Base-by-base conservation (phyloP, 2,797 vertebrate genomes). In the Limosa lapponica region DNA sequence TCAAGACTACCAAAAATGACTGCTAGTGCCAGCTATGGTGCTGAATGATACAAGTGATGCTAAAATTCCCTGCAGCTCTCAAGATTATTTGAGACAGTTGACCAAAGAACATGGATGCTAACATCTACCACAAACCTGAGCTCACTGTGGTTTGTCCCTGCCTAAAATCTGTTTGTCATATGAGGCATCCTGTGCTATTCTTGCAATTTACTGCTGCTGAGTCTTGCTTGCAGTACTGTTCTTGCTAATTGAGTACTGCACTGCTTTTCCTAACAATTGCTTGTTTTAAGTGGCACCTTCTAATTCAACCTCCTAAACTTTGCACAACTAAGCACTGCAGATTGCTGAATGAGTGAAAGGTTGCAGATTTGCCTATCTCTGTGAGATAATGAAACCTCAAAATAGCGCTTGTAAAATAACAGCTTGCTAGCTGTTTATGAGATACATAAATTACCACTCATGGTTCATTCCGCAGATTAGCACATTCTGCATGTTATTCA, bases 361-460 rank as follows among this genome's bases (percentile, higher is more conserved):
- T 89, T 94, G 87, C 90, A 93, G 59, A 94, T 95, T 94, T 90
- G 58, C 82, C 51, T 75, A 75, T 93, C 70, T 97, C 79, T 93
- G 41, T 65, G 72, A 95, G 87, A 94, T 95, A 93, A 94, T 88
- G 62, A 84, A 94, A 86, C 44, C 80, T 90, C 82, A 87, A 94
- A 96, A 96, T 80, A 96, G 90, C 77, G 48, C 70, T 81, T 86
- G 80, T 79, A 91, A 95, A 95, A 75, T 88, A 95, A 75, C 80
- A 91, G 54, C 70, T 87, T 15, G 0, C 66, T 93, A 79, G 85
- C 81, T 90, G 73, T 91, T 96, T 96, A 88, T 94, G 93, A 96
- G 96, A 88, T 84, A 87, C 91, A 93, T 96, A 93, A 96, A 95
- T 96, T 96, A 94, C 91, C 87, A 70, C 87, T 95, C 62, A n/a